These are phyloP conservation scores for Antheraea mylitta DNA, from an alignment of 1,140 invertebrate genomes.

Conservation along the genomic window DNA sequence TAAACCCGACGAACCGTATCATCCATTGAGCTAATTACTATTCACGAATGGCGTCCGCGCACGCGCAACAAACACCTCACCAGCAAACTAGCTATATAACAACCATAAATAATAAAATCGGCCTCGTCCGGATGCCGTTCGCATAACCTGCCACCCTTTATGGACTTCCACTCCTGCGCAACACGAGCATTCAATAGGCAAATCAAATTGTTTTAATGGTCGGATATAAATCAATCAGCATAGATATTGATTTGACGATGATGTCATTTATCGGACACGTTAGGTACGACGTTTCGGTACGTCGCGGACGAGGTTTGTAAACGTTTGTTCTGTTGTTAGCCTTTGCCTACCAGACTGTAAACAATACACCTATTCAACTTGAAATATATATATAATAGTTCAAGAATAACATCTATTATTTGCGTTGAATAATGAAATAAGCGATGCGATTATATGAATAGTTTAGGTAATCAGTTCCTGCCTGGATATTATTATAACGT, in stretches of 20 bases:
- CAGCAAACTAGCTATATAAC: background rate
- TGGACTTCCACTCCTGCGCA: constrained; percentile 36
- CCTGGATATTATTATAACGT: background rate
- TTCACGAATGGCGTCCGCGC: background rate
- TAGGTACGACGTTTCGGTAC: background rate
- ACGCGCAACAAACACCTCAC: constrained; percentile 15
- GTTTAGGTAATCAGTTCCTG: background rate
- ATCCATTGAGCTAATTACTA: background rate
- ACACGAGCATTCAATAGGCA: background rate
- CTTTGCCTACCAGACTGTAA: background rate
- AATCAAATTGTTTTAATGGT: background rate
- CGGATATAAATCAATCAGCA: constrained; percentile 2
- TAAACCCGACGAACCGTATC: background rate
- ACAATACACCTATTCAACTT: background rate
- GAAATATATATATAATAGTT: background rate
- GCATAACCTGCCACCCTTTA: constrained; percentile 31
- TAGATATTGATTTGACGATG: background rate
- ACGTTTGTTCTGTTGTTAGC: background rate
- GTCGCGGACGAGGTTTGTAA: background rate
- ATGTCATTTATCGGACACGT: background rate
- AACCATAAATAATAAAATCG: constrained; percentile 21
- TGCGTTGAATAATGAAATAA: no score
- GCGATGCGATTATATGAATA: background rate
- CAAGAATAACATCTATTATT: no score
- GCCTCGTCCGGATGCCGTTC: constrained; percentile 30